phyloP scores from a whole-genome alignment of 1,140 invertebrate species.

The Penaeus vannamei region DNA sequence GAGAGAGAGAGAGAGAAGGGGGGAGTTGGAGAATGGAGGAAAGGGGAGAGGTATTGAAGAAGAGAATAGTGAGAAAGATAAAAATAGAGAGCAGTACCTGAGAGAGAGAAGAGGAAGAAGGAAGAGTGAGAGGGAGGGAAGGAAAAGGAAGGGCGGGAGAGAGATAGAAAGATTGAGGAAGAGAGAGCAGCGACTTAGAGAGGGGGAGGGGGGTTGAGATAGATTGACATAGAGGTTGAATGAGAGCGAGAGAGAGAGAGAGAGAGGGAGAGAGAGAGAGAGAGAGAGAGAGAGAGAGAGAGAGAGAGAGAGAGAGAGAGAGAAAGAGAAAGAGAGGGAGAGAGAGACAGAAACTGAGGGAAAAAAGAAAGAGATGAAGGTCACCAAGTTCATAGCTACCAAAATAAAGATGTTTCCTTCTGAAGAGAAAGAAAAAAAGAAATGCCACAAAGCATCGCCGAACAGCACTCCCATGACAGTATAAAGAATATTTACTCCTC shows the following conservation, averaged over 20 bases:
- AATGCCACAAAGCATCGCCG: too few species aligned
- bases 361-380: too few species aligned
- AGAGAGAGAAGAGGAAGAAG: not conserved
- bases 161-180: not conserved
- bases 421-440: too few species aligned
- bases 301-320: too few species aligned
- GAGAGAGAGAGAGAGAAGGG: not conserved
- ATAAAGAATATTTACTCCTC: too few species aligned
- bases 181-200: not conserved
- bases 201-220: not conserved
- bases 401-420: too few species aligned
- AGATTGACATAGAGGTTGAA: not conserved
- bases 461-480: too few species aligned
- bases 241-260: conserved; percentile 6
- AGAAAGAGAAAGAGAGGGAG: too few species aligned
- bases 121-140: not conserved
- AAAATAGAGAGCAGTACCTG: not conserved
- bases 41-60: not conserved
- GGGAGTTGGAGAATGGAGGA: not conserved
- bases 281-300: too few species aligned
- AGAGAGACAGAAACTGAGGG: too few species aligned
- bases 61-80: not conserved
- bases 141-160: not conserved
- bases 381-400: too few species aligned
- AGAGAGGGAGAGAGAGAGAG: not conserved